Conservation (phyloP, 92 coral and sea anemone genomes). For the Chrysogorgia sp. region DNA sequence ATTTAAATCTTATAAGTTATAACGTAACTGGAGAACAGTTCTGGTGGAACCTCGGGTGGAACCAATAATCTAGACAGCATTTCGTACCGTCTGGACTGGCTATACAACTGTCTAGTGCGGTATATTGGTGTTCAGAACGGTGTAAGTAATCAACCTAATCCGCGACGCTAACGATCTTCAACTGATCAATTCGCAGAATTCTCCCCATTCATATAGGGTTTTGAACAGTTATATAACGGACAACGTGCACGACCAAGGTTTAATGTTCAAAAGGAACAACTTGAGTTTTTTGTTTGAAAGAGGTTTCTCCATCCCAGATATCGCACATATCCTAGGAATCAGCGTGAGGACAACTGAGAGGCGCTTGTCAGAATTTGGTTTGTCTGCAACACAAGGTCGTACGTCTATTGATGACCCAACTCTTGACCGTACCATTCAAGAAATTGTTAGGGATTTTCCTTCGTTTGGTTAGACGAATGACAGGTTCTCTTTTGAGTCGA, state of each 20-base stretch:
- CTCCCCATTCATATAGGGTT: slow-evolving; percentile 33
- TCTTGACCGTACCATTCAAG: slow-evolving; percentile 40
- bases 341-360: slow-evolving; percentile 57
- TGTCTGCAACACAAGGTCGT: slow-evolving; percentile 21
- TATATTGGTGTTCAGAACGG: no score
- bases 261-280: slow-evolving; percentile 51
- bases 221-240: slow-evolving; percentile 50
- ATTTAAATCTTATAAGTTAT: no score
- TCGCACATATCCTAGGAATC: slow-evolving; percentile 45
- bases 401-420: slow-evolving; percentile 53
- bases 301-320: slow-evolving; percentile 56
- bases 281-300: slow-evolving; percentile 46
- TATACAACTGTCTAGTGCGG: no score
- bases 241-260: slow-evolving; percentile 59
- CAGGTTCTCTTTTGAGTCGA: slow-evolving; percentile 48
- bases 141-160: no score
- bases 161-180: background rate
- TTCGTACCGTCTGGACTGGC: no score
- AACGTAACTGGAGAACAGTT: no score
- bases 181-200: background rate
- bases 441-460: slow-evolving; percentile 28
- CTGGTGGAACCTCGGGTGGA: no score
- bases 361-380: slow-evolving; percentile 44
- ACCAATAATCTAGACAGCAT: no score
- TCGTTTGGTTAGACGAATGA: slow-evolving; percentile 44